Conservation (phyloP, 2,113 vertebrate genomes). For the Prionailurus viverrinus region DNA sequence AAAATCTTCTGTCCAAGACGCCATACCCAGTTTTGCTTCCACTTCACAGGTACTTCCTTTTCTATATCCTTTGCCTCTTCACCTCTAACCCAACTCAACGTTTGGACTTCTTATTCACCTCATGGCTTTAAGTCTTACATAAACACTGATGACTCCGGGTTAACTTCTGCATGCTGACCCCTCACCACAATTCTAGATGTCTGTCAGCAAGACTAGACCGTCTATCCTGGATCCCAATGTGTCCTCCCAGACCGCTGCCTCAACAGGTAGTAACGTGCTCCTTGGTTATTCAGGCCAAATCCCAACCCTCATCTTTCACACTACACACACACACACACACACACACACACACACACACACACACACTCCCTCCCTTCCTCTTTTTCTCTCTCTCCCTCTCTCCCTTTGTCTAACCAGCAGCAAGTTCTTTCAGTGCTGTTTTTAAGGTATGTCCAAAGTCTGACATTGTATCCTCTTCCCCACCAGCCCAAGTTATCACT, state of each 20-base stretch:
- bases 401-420: background rate
- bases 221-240: background rate
- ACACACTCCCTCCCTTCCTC: background rate
- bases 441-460: background rate
- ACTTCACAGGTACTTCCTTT: background rate
- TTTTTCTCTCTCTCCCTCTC: too few relatives aligned
- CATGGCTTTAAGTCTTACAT: background rate
- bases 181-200: background rate
- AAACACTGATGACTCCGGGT: background rate
- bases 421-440: background rate
- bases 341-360: too few relatives aligned
- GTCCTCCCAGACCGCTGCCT: background rate
- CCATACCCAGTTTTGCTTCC: background rate
- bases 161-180: too few relatives aligned
- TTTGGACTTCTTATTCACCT: background rate
- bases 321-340: too few relatives aligned
- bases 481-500: background rate
- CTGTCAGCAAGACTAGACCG: too few relatives aligned
- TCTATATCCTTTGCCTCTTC: background rate
- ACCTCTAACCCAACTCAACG: background rate
- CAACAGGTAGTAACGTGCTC: background rate
- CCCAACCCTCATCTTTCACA: background rate
- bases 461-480: background rate
- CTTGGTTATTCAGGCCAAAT: background rate
- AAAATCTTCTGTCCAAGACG: background rate